phyloP scores from a whole-genome alignment of 1,140 invertebrate genomes.

The Tenebrio molitor region DNA sequence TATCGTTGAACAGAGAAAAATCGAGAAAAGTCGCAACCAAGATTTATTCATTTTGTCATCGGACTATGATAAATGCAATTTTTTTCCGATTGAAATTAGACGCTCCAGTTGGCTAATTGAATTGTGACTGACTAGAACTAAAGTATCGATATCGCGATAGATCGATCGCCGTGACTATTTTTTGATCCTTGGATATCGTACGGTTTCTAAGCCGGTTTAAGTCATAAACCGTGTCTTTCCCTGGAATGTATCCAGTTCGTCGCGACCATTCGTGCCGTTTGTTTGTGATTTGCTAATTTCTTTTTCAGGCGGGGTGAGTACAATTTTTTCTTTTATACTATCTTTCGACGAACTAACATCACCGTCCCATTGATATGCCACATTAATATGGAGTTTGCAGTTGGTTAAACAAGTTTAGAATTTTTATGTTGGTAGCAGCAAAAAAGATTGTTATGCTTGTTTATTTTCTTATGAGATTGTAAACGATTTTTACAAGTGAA shows the following conservation, averaged over 20 bases:
- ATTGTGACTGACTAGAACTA: neutral
- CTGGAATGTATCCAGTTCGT: conserved; percentile 18
- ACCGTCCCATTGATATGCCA: conserved; percentile 58
- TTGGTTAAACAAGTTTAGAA: conserved; percentile 53
- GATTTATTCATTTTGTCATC: too few relatives aligned
- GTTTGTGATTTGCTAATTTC: conserved; percentile 12
- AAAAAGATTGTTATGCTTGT: conserved; percentile 20
- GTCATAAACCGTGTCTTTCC: conserved; percentile 10
- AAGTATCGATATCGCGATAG: neutral
- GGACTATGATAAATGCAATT: too few relatives aligned
- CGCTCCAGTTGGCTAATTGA: neutral
- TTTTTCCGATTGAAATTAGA: neutral
- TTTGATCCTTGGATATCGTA: conserved; percentile 45
- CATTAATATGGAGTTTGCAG: conserved; percentile 58
- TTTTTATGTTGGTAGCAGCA: conserved; percentile 39
- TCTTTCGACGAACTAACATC: conserved; percentile 19
- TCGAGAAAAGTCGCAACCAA: too few relatives aligned
- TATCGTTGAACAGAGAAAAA: too few relatives aligned
- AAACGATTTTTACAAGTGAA: neutral
- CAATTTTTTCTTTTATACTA: conserved; percentile 7
- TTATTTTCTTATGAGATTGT: neutral
- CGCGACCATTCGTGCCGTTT: conserved; percentile 18
- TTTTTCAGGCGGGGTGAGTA: conserved; percentile 34
- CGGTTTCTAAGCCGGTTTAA: conserved; percentile 46
- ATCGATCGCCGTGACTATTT: conserved; percentile 3